phyloP scores from a whole-genome alignment of 2,113 vertebrate genomes.

The Semicossyphus pulcher region DNA sequence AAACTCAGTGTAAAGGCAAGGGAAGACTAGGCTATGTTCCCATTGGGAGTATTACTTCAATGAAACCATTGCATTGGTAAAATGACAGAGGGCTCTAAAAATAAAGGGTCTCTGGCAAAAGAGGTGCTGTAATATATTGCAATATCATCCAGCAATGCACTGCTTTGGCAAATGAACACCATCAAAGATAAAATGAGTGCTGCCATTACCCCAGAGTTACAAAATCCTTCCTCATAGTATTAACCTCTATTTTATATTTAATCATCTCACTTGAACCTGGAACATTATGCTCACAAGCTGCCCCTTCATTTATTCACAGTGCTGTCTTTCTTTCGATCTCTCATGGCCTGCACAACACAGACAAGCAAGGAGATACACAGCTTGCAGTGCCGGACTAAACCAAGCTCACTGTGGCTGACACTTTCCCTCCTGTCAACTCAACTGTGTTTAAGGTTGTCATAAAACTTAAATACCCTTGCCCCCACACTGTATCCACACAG shows the following conservation, averaged over 20 bases:
- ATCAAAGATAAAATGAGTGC: neutral
- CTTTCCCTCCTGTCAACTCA: too few relatives aligned
- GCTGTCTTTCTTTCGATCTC: too few relatives aligned
- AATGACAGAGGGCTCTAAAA: neutral
- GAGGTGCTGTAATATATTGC: neutral
- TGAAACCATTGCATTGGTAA: neutral
- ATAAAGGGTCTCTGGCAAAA: neutral
- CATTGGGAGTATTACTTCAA: neutral
- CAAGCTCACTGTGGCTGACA: too few relatives aligned
- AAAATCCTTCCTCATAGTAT: neutral
- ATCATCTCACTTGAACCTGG: neutral
- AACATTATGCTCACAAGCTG: too few relatives aligned
- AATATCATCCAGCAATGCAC: neutral
- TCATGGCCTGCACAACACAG: too few relatives aligned
- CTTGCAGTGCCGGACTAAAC: too few relatives aligned
- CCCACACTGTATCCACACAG: neutral
- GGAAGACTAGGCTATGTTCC: neutral
- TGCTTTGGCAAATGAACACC: neutral
- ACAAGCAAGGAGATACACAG: too few relatives aligned
- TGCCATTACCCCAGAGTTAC: neutral
- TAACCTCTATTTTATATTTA: neutral
- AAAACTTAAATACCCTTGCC: too few relatives aligned
- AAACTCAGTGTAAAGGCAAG: slow-evolving; percentile 6
- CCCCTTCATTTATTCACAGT: too few relatives aligned
- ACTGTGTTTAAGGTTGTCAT: too few relatives aligned